Evolutionary conservation across 37 sponge, comb jelly and placozoan species (phyloP).

Genomic region (Ianthella basta): DNA sequence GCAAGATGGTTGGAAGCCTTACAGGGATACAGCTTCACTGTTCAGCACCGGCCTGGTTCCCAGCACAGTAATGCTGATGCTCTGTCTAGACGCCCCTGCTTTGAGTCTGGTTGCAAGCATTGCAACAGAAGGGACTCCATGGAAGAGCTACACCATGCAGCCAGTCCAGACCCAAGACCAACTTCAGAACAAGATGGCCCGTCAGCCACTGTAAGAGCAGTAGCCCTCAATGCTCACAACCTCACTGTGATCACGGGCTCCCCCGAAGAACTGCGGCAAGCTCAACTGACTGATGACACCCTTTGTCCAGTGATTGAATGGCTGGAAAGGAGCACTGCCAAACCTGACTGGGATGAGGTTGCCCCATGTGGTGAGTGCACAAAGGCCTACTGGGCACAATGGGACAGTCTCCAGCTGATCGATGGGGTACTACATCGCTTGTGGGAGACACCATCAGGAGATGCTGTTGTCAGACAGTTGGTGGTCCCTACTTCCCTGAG

Average conservation of each 20-base stretch:
- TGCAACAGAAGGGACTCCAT: constrained; percentile 22
- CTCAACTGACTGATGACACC: no score
- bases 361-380: constrained; percentile 2
- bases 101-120: constrained; percentile 20
- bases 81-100: background rate
- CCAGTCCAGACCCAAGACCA: no score
- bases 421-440: constrained; percentile 28
- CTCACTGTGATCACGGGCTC: no score
- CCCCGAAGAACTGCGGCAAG: no score
- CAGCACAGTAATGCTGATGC: constrained; percentile 28
- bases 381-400: no score
- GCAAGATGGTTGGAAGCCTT: constrained; percentile 29
- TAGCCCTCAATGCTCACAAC: background rate
- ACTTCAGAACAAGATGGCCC: no score
- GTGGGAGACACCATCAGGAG: constrained; percentile 22
- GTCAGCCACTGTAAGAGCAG: no score
- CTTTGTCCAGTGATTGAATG: constrained; percentile 23
- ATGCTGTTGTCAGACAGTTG: constrained; percentile 8
- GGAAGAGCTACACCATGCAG: background rate
- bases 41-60: constrained; percentile 20
- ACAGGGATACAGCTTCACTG: constrained; percentile 11
- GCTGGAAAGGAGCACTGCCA: background rate
- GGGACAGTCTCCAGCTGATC: background rate
- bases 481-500: constrained; percentile 18
- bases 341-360: constrained; percentile 18